Percentiles rank a stretch among this genome's conserved stretches.
Conservation (phyloP, 2,113 vertebrate species). For the Ranitomeya variabilis region DNA sequence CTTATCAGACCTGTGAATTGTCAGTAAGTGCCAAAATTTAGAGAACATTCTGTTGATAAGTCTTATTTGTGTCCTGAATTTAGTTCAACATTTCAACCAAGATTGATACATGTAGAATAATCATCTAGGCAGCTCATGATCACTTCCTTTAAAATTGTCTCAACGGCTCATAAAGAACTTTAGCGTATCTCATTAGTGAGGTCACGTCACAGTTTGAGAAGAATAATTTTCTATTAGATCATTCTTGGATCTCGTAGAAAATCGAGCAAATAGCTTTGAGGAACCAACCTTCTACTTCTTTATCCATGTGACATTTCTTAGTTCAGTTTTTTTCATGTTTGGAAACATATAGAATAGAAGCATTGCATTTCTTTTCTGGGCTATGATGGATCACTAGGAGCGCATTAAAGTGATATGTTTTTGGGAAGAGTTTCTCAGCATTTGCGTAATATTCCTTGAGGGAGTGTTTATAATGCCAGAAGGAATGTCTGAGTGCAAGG, state of each 20-base stretch:
- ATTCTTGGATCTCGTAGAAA: not conserved
- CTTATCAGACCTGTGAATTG: too few relatives aligned
- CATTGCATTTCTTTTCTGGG: not conserved
- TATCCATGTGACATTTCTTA: not conserved
- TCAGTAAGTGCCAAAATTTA: too few relatives aligned
- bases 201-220: not conserved
- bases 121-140: not conserved
- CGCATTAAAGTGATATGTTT: slow-evolving; percentile 60
- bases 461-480: slow-evolving; percentile 70
- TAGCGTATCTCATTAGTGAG: not conserved
- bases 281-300: not conserved
- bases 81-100: too few relatives aligned
- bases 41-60: too few relatives aligned
- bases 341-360: not conserved
- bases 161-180: not conserved
- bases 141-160: too few relatives aligned
- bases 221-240: not conserved
- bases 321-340: not conserved
- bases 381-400: not conserved
- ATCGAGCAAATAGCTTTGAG: not conserved
- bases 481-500: slow-evolving; percentile 70
- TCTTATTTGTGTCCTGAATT: too few relatives aligned
- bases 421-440: slow-evolving; percentile 65
- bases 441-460: slow-evolving; percentile 72
- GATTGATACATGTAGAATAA: too few relatives aligned